Percentiles rank a stretch among this genome's conserved stretches.
phyloP scores from a whole-genome alignment of 2,113 vertebrate genomes.

The Bucco capensis region DNA sequence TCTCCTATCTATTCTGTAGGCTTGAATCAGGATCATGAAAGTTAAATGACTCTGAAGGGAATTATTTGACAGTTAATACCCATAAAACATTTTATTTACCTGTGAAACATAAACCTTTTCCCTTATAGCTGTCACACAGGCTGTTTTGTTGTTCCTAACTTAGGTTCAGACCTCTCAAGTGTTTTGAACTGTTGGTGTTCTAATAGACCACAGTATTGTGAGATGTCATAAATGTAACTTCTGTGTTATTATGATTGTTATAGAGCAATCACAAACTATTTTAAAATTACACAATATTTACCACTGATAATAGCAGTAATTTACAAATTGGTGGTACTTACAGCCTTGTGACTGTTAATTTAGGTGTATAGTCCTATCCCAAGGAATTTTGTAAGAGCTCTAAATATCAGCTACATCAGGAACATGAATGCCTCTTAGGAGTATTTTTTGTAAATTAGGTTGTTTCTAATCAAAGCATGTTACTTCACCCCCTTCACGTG shows the following conservation, averaged over 20 bases:
- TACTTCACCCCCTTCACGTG: not conserved
- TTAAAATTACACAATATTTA: not conserved
- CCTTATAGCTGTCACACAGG: not conserved
- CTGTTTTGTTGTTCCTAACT: not conserved
- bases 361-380: not conserved
- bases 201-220: not conserved
- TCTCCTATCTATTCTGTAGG: not conserved
- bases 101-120: not conserved
- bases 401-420: not conserved
- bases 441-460: not conserved
- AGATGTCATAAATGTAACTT: not conserved
- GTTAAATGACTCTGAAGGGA: not conserved
- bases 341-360: not conserved
- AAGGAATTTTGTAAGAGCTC: not conserved
- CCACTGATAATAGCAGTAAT: not conserved
- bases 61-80: not conserved
- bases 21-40: not conserved
- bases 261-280: not conserved
- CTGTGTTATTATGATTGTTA: not conserved
- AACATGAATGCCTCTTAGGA: not conserved
- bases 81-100: not conserved
- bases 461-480: not conserved
- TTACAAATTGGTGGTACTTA: not conserved
- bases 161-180: not conserved
- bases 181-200: not conserved